Base-by-base conservation (phyloP, 1,140 invertebrate genomes). In the Cyrtorhinus lividipennis region DNA sequence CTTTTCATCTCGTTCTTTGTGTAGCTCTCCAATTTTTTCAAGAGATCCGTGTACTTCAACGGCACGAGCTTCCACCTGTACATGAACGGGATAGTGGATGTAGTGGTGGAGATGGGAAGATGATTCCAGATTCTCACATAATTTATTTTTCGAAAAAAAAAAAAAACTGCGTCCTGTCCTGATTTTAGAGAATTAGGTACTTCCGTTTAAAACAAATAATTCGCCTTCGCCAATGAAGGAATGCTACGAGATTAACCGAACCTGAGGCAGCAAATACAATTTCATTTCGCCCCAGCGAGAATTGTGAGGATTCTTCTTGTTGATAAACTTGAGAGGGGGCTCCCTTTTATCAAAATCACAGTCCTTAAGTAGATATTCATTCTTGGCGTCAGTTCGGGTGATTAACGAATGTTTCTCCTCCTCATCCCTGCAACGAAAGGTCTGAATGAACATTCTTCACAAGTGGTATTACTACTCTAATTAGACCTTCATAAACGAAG, bases 251-350 rank as follows among this genome's bases (percentile, higher is more conserved):
- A n/a, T n/a, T n/a, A n/a, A n/a, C n/a, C n/a, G n/a, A n/a, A 84
- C 81, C 79, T 96, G 92, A 64, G 83, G 73, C 70, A 85, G 81
- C 61, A 96, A 74, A 78, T 92, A 97, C 0, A 98, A 76, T 73
- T 93, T 94, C 94, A 97, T 97, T 68, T 92, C 87, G 24, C 92
- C 91, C 85, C 89, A 95, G 68, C 82, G 78, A 15, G 81, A 75
- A 76, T 95, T 91, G 72, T 96, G 92, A 10, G 95, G 95, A 82
- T 98, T 98, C 75, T 93, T 94, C 65, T 84, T 83, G 8, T 85
- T 76, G 58, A 97, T 85, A 72, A 79, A 97, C 69, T 88, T 91
- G 56, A 98, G 76, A 23, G 79, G 70, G 10, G 95, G 95, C 71
- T 94, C 86, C 63, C 95, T 79, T 72, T 83, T 82, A 72, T 96